Base-by-base conservation (phyloP, 2,113 vertebrate species). In the Suncus etruscus region DNA sequence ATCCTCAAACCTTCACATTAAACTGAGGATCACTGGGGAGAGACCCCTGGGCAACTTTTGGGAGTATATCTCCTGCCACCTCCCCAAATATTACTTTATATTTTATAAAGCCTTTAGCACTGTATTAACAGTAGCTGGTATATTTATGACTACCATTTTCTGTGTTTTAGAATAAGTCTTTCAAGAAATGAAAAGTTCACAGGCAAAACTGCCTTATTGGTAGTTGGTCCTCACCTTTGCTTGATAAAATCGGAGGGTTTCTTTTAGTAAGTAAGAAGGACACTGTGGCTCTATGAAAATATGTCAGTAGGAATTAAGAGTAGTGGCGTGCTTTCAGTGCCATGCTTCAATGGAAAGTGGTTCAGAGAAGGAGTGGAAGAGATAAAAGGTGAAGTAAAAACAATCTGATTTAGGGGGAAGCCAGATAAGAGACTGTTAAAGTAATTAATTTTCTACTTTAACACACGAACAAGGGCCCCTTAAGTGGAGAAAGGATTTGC, bases 371-470 rank as follows among this genome's bases (percentile, higher is more conserved):
- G 58, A 54, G 22, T 92, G 63, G 76, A 78, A 31, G 63, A 95
- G 89, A 66, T 85, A 91, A 95, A 72, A 74, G 63, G 73, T 88
- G 95, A 96, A 88, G 81, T 83, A 96, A 94, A 96, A 97, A 86
- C 97, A 86, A 54, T 95, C 93, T 95, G 50, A 79, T 90, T 93
- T 58, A 58, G 76, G n/a, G 88, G 48, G 86, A 95, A 93, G 92
- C 94, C 96, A 96, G 96, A 97, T 85, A 51, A 98, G 94, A 0
- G 65, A 93, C 96, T 97, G 96, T 98, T 97, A 97, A 94, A 96
- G 94, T 98, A 97, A 98, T 98, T 97, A 98, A 98, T 98, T 97
- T 96, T 87, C 96, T 96, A 96, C 97, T 97, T 97, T 96, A 95
- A 75, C 93, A 9, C 95, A 95, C 95, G 96, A 97, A 97, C 95